Evolutionary conservation across 2,888 invertebrate genomes (phyloP).

Genomic region (Chorisops tibialis): DNA sequence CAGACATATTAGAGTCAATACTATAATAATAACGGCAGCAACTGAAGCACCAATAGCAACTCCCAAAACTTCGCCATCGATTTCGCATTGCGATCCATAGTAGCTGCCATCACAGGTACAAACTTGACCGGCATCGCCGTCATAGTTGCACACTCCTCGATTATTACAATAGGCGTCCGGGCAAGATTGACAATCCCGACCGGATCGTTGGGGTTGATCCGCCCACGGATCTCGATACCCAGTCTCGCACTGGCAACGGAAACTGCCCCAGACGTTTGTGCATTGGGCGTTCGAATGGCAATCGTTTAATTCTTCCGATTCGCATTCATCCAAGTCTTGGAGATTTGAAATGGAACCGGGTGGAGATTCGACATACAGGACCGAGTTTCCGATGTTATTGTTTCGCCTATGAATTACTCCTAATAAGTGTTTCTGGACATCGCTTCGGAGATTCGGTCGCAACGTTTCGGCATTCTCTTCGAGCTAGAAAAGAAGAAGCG

Average conservation of each 20-base stretch:
- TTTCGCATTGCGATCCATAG: conserved; percentile 84
- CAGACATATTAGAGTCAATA: conserved; percentile 78
- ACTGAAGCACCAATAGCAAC: conserved; percentile 88
- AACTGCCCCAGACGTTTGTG: conserved; percentile 77
- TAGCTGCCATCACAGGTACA: conserved; percentile 78
- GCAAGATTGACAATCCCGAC: conserved; percentile 76
- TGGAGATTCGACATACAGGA: conserved; percentile 78
- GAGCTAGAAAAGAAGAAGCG: conserved; percentile 47
- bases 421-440: conserved; percentile 78
- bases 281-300: conserved; percentile 77
- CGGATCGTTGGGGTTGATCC: conserved; percentile 64
- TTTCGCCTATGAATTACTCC: conserved; percentile 78
- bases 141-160: conserved; percentile 78
- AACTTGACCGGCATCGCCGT: conserved; percentile 56
- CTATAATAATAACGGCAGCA: conserved; percentile 83
- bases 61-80: conserved; percentile 87
- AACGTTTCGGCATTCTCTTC: conserved; percentile 73
- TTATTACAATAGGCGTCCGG: conserved; percentile 76
- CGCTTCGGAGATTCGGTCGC: conserved; percentile 65
- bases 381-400: conserved; percentile 85
- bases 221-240: conserved; percentile 74
- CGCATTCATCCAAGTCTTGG: conserved; percentile 82
- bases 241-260: conserved; percentile 65
- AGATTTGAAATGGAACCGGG: conserved; percentile 74
- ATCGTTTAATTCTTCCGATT: conserved; percentile 76